Percentiles rank a stretch among this genome's conserved stretches.
These are phyloP conservation scores for Proales similis DNA, from an alignment of 1,140 invertebrate species.

Conservation along the genomic window DNA sequence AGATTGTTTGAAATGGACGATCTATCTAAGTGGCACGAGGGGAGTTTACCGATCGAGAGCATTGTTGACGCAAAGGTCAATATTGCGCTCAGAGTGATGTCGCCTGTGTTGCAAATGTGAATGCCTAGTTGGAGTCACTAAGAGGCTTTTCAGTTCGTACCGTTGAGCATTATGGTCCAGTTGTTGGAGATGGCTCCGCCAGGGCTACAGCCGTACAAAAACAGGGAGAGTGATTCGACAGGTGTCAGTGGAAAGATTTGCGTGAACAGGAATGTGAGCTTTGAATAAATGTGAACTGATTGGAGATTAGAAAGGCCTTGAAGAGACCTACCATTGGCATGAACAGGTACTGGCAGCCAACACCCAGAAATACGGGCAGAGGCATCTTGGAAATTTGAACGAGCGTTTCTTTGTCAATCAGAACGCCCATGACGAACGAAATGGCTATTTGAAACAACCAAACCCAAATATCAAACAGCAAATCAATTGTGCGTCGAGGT, in stretches of 20 bases:
- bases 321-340: conserved; percentile 34
- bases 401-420: conserved; percentile 15
- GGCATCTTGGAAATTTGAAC: conserved; percentile 26
- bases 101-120: neutral
- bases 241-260: neutral
- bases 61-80: conserved; percentile 33
- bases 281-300: neutral
- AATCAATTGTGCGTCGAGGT: conserved; percentile 21
- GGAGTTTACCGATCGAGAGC: conserved; percentile 15
- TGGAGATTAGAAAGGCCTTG: neutral
- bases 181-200: neutral
- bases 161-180: conserved; percentile 12
- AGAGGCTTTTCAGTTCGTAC: neutral
- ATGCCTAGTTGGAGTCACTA: neutral
- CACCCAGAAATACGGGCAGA: conserved; percentile 9
- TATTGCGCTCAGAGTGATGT: conserved; percentile 30
- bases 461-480: conserved; percentile 22
- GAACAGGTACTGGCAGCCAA: conserved; percentile 30
- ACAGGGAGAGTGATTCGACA: neutral
- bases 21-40: neutral
- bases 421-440: conserved; percentile 24
- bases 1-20: neutral
- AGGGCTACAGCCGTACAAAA: conserved; percentile 7
- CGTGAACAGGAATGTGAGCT: neutral
- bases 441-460: neutral